Evolutionary conservation across 2,888 invertebrate genomes (phyloP).

Genomic region (Seira musarum): DNA sequence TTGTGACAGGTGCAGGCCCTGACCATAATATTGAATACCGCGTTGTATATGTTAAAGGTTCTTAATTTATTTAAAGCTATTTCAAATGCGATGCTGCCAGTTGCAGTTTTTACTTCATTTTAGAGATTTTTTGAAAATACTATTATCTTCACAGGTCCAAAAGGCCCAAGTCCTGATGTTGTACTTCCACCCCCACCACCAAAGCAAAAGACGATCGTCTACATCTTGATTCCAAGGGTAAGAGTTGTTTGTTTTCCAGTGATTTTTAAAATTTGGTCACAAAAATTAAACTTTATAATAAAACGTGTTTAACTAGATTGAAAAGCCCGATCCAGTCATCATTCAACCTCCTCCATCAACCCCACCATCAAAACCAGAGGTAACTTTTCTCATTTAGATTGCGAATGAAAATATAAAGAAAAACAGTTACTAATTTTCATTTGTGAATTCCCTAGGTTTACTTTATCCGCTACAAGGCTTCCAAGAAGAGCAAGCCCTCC

Average conservation of each 20-base stretch:
- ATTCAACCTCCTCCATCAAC: constrained; percentile 85
- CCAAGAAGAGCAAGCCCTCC: constrained; percentile 53
- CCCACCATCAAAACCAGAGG: constrained; percentile 90
- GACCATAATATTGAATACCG: constrained; percentile 65
- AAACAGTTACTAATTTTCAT: not conserved
- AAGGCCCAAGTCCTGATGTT: constrained; percentile 59
- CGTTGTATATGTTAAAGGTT: constrained; percentile 61
- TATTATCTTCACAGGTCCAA: constrained; percentile 18
- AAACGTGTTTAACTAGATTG: not conserved
- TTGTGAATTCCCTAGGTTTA: constrained; percentile 51
- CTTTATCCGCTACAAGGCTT: constrained; percentile 68
- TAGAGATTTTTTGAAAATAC: too few species aligned
- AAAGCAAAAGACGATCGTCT: constrained; percentile 64
- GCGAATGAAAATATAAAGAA: not conserved
- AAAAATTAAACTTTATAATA: not conserved
- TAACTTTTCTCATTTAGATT: not conserved
- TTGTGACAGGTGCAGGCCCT: constrained; percentile 62
- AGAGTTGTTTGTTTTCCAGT: too few species aligned
- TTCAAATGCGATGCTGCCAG: not conserved
- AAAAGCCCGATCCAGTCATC: constrained; percentile 74
- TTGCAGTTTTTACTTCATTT: not conserved
- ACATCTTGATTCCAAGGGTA: constrained; percentile 60
- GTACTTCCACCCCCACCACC: constrained; percentile 63
- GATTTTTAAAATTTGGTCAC: not conserved
- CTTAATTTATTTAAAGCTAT: not conserved